Evolutionary conservation across 2,113 vertebrate genomes (phyloP).

Genomic region (Heteronetta atricapilla): DNA sequence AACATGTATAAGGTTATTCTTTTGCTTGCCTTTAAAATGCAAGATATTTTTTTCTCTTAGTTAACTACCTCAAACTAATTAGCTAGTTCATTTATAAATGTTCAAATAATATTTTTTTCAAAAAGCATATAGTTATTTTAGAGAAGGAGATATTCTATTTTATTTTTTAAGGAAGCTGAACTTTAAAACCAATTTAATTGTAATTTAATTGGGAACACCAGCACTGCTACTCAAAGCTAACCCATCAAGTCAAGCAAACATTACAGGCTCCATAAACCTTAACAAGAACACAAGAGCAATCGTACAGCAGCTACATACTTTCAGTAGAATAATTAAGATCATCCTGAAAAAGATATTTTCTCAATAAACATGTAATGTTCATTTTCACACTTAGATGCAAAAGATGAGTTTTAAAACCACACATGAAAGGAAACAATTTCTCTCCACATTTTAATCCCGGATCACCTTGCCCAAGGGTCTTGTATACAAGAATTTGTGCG

Average conservation of each 20-base stretch:
- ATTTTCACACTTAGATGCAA: background rate
- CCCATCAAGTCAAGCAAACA: background rate
- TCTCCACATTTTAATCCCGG: background rate
- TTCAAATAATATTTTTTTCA: background rate
- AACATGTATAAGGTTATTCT: background rate
- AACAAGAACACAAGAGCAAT: background rate
- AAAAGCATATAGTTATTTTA: background rate
- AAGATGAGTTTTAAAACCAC: background rate
- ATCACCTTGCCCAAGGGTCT: background rate
- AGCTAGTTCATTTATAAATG: background rate
- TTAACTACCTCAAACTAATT: background rate
- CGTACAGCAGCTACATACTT: background rate
- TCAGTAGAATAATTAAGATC: background rate
- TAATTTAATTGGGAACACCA: background rate
- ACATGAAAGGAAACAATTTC: background rate
- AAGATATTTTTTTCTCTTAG: background rate
- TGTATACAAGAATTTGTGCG: background rate
- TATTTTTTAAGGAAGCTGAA: background rate
- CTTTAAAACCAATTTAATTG: background rate
- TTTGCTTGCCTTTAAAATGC: background rate
- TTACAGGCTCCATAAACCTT: background rate
- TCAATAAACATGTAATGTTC: background rate
- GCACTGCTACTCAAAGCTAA: background rate
- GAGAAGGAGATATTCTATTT: background rate
- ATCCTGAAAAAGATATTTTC: background rate